Base-by-base conservation (phyloP, 2,888 invertebrate genomes). In the Acanthococcus lagerstroemiae region DNA sequence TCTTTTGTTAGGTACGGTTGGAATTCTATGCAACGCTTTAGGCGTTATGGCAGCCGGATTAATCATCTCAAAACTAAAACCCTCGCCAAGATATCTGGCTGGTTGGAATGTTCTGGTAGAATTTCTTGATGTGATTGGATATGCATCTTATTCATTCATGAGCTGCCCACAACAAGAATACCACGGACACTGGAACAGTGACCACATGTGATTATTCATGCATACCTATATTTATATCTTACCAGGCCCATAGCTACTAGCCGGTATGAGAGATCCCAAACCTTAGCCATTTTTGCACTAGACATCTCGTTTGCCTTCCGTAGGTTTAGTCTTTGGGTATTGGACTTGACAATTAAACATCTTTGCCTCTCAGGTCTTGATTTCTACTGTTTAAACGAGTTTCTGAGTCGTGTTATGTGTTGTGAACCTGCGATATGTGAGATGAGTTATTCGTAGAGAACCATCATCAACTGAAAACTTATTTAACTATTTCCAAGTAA, bases 101-200 rank as follows among this genome's bases (percentile, higher is more conserved):
- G 72, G 70, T 6, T 76, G 74, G 72, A 75, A 75, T 65, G 72
- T 75, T 0, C 24, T 74, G 1, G 72, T 73, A 1, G 75, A 75
- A 30, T 66, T 73, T 4, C 58, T 73, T 3, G 72, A 74, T 46
- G 73, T 74, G 9, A 66, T 73, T 0, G 72, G 72, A 4, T 70
- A 73, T 24, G 65, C 73, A 12, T 65, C 70, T 7, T 74, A 73
- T 67, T 72, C 74, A 6, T 73, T 73, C 67, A 65, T 76, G 12
- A 75, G 75, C 7, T 77, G 77, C 57, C 68, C 72, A 12, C 70
- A 72, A 27, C 71, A 69, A 25, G 48, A 70, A 17, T 63, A 71
- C 21, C 69, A 71, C 21, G 72, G 72, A 1, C 69, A 68, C 19
- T 66, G 67, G 60, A 69, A 69, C 6, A 45, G n/a, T 9, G 68